A percentile compares a stretch with the other conserved stretches of the same genome.
Evolutionary conservation across 1,140 invertebrate genomes (phyloP).

Genomic region (Carcinoscorpius rotundicauda): DNA sequence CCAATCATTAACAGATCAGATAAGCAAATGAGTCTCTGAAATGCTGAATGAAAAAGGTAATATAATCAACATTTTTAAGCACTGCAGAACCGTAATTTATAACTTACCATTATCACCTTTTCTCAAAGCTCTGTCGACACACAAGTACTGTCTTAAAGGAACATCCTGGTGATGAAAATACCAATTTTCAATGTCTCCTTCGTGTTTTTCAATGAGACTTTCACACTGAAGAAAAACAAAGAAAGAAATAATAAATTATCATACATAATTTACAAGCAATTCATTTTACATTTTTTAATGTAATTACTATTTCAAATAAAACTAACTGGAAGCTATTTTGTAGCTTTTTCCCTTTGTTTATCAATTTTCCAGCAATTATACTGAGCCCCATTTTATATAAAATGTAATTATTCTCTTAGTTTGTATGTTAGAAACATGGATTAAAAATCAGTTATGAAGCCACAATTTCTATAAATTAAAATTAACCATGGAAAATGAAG

Average conservation of each 20-base stretch:
- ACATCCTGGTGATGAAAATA: constrained; percentile 38
- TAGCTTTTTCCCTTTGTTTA: background rate
- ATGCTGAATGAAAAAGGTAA: too few relatives aligned
- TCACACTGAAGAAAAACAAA: constrained; percentile 35
- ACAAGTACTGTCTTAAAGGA: constrained; percentile 33
- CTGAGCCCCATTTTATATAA: too few relatives aligned
- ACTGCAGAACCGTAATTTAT: background rate
- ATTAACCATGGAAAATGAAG: too few relatives aligned
- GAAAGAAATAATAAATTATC: background rate
- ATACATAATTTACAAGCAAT: background rate
- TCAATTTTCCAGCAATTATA: too few relatives aligned
- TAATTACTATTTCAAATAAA: background rate
- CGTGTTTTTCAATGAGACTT: constrained; percentile 38
- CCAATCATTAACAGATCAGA: too few relatives aligned
- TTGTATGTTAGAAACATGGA: too few relatives aligned
- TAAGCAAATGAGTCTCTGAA: too few relatives aligned
- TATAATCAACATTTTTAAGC: too few relatives aligned
- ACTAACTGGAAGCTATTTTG: background rate
- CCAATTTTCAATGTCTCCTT: constrained; percentile 43
- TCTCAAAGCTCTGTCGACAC: constrained; percentile 31
- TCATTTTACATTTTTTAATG: background rate
- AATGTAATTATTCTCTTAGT: too few relatives aligned
- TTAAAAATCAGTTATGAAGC: too few relatives aligned
- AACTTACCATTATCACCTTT: constrained; percentile 26
- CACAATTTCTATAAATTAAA: too few relatives aligned